Evolutionary conservation across 2,113 vertebrate genomes (phyloP), one percentile per base, ranked within the genome.

Genomic region (Mesitornis unicolor): DNA sequence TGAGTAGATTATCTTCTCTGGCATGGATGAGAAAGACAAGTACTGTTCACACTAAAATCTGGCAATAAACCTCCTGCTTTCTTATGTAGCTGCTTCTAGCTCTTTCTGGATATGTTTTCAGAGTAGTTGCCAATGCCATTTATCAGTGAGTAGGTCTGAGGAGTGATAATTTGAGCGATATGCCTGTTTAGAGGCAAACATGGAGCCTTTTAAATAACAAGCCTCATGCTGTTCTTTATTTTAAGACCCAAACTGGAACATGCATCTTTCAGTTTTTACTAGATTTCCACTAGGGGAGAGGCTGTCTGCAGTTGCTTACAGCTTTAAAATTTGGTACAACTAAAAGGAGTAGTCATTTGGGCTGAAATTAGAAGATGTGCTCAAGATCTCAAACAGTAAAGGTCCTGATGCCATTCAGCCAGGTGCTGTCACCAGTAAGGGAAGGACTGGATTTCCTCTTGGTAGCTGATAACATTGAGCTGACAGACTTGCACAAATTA

Each of bases 11-110:
- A 13, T 69, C 15, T 87, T 68, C 53, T 86, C 38, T 87, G 26
- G 75, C 81, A 48, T 60, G 47, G n/a, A 43, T 45, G 36, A 84
- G 53, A 92, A 21, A 74, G 68, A 47, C 73, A 79, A 91, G 18
- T 16, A 35, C 67, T 28, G 18, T 80, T 93, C 65, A 73, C 40
- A 61, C 57, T 16, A 93, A 89, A 96, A 90, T 40, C 69, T 96
- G 26, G 14, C 51, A 80, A 54, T 89, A 67, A 65, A 96, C 79
- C 51, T 75, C 47, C 33, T 77, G 38, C 47, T 35, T 96, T 54
- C 43, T 92, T 80, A 31, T 42, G 10, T 31, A 81, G 35, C 81
- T 94, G 60, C 63, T 94, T 89, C 82, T 25, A 51, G 45, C 38
- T 87, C 75, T 80, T 57, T 59, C 59, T 86, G 68, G 57, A 40